A percentile compares a stretch with the other conserved stretches of the same genome.
These are phyloP conservation scores for Ochropleura plecta DNA, from an alignment of 2,888 invertebrate genomes.

Conservation along the genomic window DNA sequence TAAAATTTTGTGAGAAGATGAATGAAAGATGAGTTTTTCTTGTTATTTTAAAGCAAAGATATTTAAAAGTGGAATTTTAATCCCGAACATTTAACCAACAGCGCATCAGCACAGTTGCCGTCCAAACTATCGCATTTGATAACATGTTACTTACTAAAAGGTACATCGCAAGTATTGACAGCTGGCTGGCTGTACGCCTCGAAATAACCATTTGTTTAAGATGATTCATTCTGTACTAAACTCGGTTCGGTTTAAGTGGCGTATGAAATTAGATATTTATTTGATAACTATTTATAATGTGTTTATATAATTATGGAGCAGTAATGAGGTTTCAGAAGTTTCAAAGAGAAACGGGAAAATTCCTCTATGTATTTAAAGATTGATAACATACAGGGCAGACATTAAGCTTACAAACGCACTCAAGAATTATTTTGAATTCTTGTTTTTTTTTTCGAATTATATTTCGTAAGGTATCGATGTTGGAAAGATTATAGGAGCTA, in stretches of 20 bases:
- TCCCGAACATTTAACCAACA: neutral
- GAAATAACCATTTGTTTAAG: slow-evolving; percentile 13
- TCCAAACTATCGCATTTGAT: slow-evolving; percentile 41
- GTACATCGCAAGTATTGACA: slow-evolving; percentile 49
- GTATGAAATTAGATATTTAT: slow-evolving; percentile 36
- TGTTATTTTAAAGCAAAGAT: too few species aligned
- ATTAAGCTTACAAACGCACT: neutral
- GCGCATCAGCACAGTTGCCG: slow-evolving; percentile 12
- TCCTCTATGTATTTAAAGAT: neutral
- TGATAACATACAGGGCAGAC: neutral
- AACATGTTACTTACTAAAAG: slow-evolving; percentile 30
- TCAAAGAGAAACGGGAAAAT: neutral
- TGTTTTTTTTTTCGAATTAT: too few species aligned
- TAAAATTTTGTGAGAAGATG: too few species aligned
- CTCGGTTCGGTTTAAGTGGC: slow-evolving; percentile 1
- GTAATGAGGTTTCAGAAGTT: neutral
- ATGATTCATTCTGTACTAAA: slow-evolving; percentile 46
- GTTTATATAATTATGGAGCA: slow-evolving; percentile 19
- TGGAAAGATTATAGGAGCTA: neutral
- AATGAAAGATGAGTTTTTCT: too few species aligned
- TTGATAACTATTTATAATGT: slow-evolving; percentile 18
- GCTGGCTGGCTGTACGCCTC: slow-evolving; percentile 55
- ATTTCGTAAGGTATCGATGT: too few species aligned
- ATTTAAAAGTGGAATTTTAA: too few species aligned
- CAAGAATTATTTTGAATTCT: neutral